Conservation (phyloP, 2,797 vertebrate genomes). For the Peromyscus eremicus region DNA sequence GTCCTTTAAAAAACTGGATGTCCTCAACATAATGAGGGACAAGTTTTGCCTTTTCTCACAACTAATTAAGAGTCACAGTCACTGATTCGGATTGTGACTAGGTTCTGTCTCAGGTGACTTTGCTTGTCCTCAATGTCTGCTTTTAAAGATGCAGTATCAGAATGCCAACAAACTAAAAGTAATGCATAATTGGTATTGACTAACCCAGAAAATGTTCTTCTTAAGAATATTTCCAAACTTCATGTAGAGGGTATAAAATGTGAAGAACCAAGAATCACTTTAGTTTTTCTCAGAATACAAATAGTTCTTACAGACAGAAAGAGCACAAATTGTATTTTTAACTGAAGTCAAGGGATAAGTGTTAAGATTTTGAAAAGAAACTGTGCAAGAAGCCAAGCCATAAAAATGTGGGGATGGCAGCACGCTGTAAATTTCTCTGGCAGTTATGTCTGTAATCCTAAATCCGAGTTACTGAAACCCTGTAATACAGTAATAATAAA, state of each 20-base stretch:
- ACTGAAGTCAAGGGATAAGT: constrained; percentile 85
- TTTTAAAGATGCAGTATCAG: constrained; percentile 57
- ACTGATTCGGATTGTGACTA: neutral
- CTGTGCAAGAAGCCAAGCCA: constrained; percentile 79
- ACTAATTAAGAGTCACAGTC: constrained; percentile 67
- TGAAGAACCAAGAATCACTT: constrained; percentile 35
- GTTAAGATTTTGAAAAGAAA: constrained; percentile 84
- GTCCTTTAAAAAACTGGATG: constrained; percentile 64
- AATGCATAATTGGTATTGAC: neutral
- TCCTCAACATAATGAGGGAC: constrained; percentile 54
- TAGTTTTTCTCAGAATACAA: constrained; percentile 55
- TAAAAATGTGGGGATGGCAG: constrained; percentile 82
- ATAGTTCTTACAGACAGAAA: constrained; percentile 64
- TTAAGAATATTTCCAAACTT: constrained; percentile 55
- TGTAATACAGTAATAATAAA: constrained; percentile 88
- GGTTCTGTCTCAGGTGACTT: constrained; percentile 59
- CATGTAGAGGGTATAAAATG: constrained; percentile 14
- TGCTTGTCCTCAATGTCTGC: neutral
- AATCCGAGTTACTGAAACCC: constrained; percentile 85
- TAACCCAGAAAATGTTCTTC: constrained; percentile 29
- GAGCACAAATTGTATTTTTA: constrained; percentile 83
- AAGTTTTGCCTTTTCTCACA: constrained; percentile 54
- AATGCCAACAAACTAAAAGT: constrained; percentile 48
- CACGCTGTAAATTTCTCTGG: constrained; percentile 84
- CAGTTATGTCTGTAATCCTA: constrained; percentile 87